A percentile compares a stretch with the other conserved stretches of the same genome.
These are phyloP conservation scores for Aleiodes sp. DNA, from an alignment of 1,140 invertebrate genomes.

Conservation along the genomic window DNA sequence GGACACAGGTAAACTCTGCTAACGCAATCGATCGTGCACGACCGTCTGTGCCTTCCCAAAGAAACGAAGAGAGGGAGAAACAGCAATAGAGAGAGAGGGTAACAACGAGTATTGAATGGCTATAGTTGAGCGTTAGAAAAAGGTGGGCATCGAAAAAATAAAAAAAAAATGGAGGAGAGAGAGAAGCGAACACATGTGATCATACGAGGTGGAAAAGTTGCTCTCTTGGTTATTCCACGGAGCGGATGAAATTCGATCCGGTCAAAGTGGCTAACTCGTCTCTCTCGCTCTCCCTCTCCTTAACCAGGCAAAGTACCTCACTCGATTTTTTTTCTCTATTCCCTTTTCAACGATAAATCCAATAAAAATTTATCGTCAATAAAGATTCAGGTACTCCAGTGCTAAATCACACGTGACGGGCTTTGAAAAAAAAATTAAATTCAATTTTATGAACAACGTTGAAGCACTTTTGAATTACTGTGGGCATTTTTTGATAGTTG, in stretches of 20 bases:
- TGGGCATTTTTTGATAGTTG: too few relatives aligned
- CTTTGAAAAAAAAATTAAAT: neutral
- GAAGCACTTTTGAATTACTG: too few relatives aligned
- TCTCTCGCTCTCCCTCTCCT: neutral
- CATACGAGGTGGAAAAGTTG: conserved; percentile 19
- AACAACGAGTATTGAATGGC: neutral
- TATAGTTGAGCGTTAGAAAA: neutral
- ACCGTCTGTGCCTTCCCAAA: neutral
- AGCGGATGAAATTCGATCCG: conserved; percentile 30
- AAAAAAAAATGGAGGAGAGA: neutral
- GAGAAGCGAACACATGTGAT: neutral
- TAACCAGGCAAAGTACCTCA: neutral
- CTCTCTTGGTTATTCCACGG: conserved; percentile 14
- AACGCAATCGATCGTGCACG: conserved; percentile 1
- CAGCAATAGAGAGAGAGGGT: neutral
- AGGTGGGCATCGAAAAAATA: neutral
- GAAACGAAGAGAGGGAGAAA: neutral
- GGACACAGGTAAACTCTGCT: conserved; percentile 14
- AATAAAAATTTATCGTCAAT: neutral
- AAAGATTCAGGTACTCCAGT: neutral
- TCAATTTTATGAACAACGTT: neutral
- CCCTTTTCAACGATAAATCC: neutral
- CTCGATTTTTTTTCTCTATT: neutral
- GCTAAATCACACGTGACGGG: neutral
- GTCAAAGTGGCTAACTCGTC: conserved; percentile 4